These are phyloP conservation scores for Lapara coniferarum DNA, from an alignment of 2,888 invertebrate species.

Conservation along the genomic window DNA sequence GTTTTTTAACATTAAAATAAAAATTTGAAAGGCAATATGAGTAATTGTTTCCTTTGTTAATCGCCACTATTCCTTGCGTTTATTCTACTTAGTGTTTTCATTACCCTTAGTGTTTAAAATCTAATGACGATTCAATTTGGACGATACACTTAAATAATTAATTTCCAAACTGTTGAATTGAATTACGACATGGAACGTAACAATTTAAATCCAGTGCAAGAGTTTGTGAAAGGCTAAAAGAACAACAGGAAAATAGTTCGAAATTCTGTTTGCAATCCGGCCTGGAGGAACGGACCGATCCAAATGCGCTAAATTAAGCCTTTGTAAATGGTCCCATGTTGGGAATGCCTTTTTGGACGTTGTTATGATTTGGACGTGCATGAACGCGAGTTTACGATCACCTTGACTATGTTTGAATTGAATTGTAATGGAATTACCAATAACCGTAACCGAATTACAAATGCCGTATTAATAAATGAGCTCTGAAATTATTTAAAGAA, in stretches of 20 bases:
- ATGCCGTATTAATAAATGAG: neutral
- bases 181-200: neutral
- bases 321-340: conserved; percentile 8
- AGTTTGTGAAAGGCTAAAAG: conserved; percentile 9
- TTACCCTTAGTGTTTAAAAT: neutral
- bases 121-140: too few species aligned
- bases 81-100: neutral
- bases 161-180: neutral
- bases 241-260: conserved; percentile 3
- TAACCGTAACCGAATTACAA: too few species aligned
- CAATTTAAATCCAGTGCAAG: conserved; percentile 5
- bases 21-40: neutral
- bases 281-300: neutral
- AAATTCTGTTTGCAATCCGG: conserved; percentile 9
- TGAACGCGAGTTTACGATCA: neutral
- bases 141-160: neutral
- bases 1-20: conserved; percentile 11
- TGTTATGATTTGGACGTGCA: neutral
- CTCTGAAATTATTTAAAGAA: too few species aligned
- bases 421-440: too few species aligned
- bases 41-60: neutral
- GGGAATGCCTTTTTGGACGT: conserved; percentile 1
- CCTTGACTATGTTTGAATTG: neutral
- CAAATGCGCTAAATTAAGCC: conserved; percentile 20
- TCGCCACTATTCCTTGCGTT: neutral